phyloP scores from a whole-genome alignment of 2,113 vertebrate species.

The Trochalopteron elliotii region DNA sequence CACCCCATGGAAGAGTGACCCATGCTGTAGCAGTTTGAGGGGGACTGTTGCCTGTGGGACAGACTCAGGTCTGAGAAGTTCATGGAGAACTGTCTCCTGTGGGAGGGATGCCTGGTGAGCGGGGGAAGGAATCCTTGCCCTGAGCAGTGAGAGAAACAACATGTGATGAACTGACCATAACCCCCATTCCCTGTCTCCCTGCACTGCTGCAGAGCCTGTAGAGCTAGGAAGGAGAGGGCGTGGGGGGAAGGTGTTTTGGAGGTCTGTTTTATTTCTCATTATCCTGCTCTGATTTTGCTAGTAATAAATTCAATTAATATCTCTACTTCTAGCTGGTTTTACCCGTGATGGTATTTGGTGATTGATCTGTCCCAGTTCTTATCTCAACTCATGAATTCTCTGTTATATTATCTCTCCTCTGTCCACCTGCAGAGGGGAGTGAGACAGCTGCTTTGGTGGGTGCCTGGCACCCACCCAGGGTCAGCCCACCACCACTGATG shows the following conservation, averaged over 20 bases:
- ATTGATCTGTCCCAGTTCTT: not conserved
- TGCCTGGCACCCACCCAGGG: not conserved
- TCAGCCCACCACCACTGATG: not conserved
- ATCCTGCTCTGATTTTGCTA: not conserved
- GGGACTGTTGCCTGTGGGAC: not conserved
- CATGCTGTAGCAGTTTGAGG: not conserved
- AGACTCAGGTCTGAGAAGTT: not conserved
- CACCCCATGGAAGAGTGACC: not conserved
- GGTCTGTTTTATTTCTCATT: not conserved
- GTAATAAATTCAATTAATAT: not conserved
- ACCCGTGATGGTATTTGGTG: not conserved
- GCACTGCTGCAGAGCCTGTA: accelerated
- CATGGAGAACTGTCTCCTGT: not conserved
- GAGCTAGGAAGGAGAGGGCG: not conserved
- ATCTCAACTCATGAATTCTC: not conserved
- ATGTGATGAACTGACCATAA: not conserved
- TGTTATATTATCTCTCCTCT: not conserved
- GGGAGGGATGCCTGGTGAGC: too few species aligned
- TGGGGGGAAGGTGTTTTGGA: not conserved
- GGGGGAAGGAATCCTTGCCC: not conserved
- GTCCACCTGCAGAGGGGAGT: not conserved
- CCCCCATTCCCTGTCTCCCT: not conserved
- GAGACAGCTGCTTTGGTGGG: not conserved
- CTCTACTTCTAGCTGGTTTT: not conserved
- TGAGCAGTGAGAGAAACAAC: accelerated